Evolutionary conservation across 2,113 vertebrate genomes (phyloP).

Genomic region (Labeo rohita): DNA sequence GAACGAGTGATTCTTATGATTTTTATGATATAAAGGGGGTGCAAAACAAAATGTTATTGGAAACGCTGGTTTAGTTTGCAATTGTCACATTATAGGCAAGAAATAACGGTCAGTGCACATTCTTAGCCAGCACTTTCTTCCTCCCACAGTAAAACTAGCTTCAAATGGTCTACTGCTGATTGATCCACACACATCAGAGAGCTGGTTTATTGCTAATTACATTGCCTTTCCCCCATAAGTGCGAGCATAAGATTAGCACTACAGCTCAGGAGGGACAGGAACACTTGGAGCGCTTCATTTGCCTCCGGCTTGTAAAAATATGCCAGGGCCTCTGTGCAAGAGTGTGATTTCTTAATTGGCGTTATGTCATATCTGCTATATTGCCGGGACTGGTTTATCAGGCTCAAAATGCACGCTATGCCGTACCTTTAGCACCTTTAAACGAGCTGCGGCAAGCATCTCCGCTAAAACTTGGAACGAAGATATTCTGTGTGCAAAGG

Average conservation of each 20-base stretch:
- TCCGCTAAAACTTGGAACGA: constrained; percentile 9
- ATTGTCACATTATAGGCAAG: neutral
- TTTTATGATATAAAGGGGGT: neutral
- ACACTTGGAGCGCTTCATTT: constrained; percentile 51
- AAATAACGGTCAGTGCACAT: neutral
- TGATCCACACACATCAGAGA: constrained; percentile 58
- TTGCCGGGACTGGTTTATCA: constrained; percentile 40
- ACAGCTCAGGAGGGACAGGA: constrained; percentile 47
- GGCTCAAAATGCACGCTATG: neutral
- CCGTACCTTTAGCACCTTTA: constrained; percentile 24
- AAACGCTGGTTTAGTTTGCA: neutral
- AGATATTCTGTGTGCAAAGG: constrained; percentile 12
- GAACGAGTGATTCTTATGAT: neutral
- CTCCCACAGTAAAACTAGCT: constrained; percentile 44
- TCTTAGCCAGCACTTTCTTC: neutral
- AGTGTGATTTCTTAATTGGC: constrained; percentile 55
- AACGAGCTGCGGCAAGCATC: constrained; percentile 39
- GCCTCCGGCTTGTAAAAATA: constrained; percentile 57
- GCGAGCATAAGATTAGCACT: constrained; percentile 44
- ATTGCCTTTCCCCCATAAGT: constrained; percentile 45
- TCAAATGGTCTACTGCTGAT: constrained; percentile 54
- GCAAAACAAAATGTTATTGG: neutral
- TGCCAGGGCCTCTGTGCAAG: constrained; percentile 21
- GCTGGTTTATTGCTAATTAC: constrained; percentile 61
- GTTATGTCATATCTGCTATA: constrained; percentile 45